Evolutionary conservation across 2,797 vertebrate species (phyloP).

Genomic region (Pangasius djambal): DNA sequence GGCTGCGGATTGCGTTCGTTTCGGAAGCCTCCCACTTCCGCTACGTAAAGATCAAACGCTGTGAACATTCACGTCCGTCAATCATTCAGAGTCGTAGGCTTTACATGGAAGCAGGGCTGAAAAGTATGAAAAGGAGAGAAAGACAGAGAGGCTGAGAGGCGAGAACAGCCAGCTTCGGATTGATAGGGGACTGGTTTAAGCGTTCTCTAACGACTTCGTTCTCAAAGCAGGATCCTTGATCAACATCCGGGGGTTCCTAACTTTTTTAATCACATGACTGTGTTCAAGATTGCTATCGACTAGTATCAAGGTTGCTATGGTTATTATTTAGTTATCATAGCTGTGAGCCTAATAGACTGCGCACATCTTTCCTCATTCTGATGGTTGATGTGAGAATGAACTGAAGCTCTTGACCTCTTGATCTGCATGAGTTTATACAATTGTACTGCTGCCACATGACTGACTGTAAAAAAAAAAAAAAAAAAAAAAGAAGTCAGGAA

Average conservation of each 20-base stretch:
- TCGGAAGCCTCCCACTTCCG: slow-evolving; percentile 65
- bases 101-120: slow-evolving; percentile 27
- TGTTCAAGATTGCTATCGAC: neutral
- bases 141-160: neutral
- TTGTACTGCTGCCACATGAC: neutral
- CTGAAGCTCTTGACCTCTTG: no score
- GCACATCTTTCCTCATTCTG: neutral
- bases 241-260: neutral
- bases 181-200: neutral
- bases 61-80: slow-evolving; percentile 52
- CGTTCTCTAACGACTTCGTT: neutral
- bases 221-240: neutral
- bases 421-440: no score
- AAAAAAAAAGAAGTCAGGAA: neutral
- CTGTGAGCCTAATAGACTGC: neutral
- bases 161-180: neutral
- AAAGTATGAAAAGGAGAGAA: neutral
- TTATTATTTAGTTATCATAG: neutral
- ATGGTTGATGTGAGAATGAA: neutral
- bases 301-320: neutral
- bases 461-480: neutral
- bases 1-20: slow-evolving; percentile 58
- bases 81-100: slow-evolving; percentile 48
- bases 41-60: slow-evolving; percentile 53
- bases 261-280: neutral